Base-by-base conservation (phyloP, 2,888 invertebrate species). In the Cepaea hortensis region DNA sequence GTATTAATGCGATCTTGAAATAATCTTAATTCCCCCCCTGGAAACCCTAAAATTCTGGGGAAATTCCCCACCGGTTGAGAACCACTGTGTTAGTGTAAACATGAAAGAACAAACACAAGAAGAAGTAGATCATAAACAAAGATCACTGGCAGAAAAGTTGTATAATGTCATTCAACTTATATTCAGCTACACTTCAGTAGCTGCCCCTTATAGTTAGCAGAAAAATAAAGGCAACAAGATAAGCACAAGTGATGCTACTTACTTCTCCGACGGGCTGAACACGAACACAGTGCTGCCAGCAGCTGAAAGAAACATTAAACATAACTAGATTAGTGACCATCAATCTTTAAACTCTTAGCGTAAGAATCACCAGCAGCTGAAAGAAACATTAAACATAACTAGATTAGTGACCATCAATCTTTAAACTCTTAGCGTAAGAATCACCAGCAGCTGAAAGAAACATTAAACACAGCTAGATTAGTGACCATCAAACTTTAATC, bases 231-330 rank as follows among this genome's bases (percentile, higher is more conserved):
- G 11, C 55, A 55, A 55, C 35, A 35, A 55, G 55, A 6, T 6
- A 55, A 55, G 55, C 55, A 55, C 55, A 55, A 55, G 55, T 6
- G 55, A 55, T 11, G 11, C 55, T 75, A 75, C 90, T 89, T 89
- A 92, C 92, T 91, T 91, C 77, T 91, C 91, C 88, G 88, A 89
- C 68, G 92, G 92, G 46, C 88, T 89, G 87, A 90, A 93, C 3
- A 86, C 70, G 79, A 93, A 91, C 55, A 91, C 77, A 18, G 89
- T 86, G 84, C 93, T 92, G 50, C 93, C 93, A 83, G 91, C 90
- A 81, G 87, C 92, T 92, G 89, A 82, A 90, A 79, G 20, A 68
- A 68, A 68, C 20, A 68, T 35, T 35, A 68, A 68, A 20, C 20
- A 20, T 15, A 62, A 4, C 4, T 68, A 68, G 68, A 68, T 68